Evolutionary conservation across 2,888 invertebrate species (phyloP), one percentile per base, ranked within the genome.

Genomic region (Eumerus sabulonum): DNA sequence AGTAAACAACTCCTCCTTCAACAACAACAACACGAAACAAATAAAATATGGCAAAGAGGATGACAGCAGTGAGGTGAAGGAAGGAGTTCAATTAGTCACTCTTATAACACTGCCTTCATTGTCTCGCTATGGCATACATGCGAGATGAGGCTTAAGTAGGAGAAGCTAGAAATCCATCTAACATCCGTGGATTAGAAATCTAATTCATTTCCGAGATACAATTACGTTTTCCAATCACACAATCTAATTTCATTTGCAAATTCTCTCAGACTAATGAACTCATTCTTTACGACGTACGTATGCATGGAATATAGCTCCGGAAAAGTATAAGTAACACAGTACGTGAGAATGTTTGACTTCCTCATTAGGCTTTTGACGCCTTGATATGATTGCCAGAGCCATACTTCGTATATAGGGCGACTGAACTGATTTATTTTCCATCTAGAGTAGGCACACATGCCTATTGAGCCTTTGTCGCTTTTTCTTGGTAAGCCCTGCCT

Each of bases 161-260:
- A 27, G 7, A 2, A 7, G 27, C 27, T 4, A 27, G 27, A 27
- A 27, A 27, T 7, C 27, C 7, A 27, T 27, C 27, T 7, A 27
- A 27, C 27, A 27, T 27, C 27, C 27, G 27, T 16, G 51, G 59
- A 74, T 56, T 68, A 64, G 54, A 68, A 18, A 79, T 74, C 79
- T 70, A 79, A 74, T 79, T 79, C 66, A 79, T 68, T 64, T 70
- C 63, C 68, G 63, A 74, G 72, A 64, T 70, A 70, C 70, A 74
- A 79, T 79, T 74, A 74, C 68, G 64, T 74, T 74, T 64, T 79
- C 63, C 74, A 74, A 79, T 79, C 74, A 68, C 74, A 68, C 59
- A 79, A 68, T 70, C 53, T 79, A 74, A 79, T 74, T 73, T 64
- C 54, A 45, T 74, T 74, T 74, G 79, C 79, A 74, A 74, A 79